Evolutionary conservation across 2,113 vertebrate genomes (phyloP).

Genomic region (Microcebus ravelobensis): DNA sequence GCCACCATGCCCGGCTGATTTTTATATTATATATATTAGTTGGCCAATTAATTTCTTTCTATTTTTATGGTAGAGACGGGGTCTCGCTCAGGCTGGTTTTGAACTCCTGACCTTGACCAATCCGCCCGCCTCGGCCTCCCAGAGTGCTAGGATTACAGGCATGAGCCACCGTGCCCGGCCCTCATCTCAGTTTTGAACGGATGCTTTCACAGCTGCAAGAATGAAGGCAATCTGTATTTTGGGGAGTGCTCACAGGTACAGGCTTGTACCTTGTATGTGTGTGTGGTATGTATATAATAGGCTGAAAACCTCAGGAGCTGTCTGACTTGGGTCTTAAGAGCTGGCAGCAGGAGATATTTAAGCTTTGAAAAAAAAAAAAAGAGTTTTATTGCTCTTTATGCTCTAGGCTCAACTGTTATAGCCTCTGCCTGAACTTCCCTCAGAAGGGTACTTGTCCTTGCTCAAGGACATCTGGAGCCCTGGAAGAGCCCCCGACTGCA

Average conservation of each 20-base stretch:
- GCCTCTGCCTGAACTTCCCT: neutral
- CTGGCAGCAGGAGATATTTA: neutral
- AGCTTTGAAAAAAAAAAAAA: neutral
- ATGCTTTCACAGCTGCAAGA: neutral
- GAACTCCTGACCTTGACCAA: too few relatives aligned
- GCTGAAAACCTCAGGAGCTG: neutral
- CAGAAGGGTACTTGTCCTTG: neutral
- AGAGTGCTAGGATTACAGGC: too few relatives aligned
- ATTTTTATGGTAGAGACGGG: too few relatives aligned
- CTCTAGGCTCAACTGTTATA: neutral
- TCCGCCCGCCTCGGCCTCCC: too few relatives aligned
- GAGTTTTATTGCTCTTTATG: neutral
- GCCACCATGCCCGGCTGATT: too few relatives aligned
- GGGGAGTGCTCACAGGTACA: neutral
- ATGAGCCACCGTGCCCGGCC: too few relatives aligned
- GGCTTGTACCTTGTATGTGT: rapidly evolving
- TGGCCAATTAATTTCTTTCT: too few relatives aligned
- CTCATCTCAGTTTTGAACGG: neutral
- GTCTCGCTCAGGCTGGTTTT: too few relatives aligned
- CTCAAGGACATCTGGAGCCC: neutral
- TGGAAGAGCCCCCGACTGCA: neutral
- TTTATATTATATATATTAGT: too few relatives aligned
- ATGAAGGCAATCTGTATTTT: neutral
- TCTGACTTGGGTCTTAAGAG: neutral
- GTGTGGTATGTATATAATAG: rapidly evolving